Evolutionary conservation across 2,797 vertebrate species (phyloP).

Genomic region (Pelobates cultripes): DNA sequence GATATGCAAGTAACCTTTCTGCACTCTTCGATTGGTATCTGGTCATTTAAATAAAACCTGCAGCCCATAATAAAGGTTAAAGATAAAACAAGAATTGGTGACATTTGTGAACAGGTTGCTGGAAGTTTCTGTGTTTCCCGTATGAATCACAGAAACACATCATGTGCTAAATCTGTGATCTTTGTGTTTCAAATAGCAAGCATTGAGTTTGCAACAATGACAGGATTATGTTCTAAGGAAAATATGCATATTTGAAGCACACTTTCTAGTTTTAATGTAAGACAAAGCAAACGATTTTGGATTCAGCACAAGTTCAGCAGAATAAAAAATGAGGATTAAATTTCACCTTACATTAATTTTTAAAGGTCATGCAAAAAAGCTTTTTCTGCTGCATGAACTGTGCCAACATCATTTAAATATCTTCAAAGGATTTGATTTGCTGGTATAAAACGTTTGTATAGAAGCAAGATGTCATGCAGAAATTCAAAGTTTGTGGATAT

Average conservation of each 20-base stretch:
- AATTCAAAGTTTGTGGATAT: neutral
- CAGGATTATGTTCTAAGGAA: slow-evolving; percentile 8
- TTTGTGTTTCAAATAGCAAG: neutral
- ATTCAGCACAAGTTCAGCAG: slow-evolving; percentile 30
- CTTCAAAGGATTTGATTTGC: slow-evolving; percentile 41
- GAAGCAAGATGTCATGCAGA: slow-evolving; percentile 3
- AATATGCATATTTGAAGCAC: slow-evolving; percentile 7
- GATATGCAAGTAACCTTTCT: slow-evolving; percentile 45
- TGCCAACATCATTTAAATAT: slow-evolving; percentile 45
- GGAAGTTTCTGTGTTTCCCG: neutral
- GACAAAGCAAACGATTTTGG: slow-evolving; percentile 27
- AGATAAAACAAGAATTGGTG: slow-evolving; percentile 24
- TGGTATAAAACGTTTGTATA: slow-evolving; percentile 16
- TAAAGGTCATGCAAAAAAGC: slow-evolving; percentile 48
- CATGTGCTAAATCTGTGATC: neutral
- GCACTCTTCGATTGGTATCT: slow-evolving; percentile 9
- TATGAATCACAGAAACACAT: neutral
- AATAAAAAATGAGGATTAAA: slow-evolving; percentile 46
- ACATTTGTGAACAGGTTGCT: slow-evolving; percentile 21
- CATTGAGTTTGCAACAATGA: neutral
- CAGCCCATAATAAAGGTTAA: slow-evolving; percentile 25
- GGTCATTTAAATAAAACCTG: slow-evolving; percentile 35
- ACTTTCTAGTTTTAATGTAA: slow-evolving; percentile 23
- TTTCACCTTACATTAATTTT: slow-evolving; percentile 51
- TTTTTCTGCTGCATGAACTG: slow-evolving; percentile 39